Conservation (phyloP, 2,797 vertebrate species). For the Acanthiza pusilla region DNA sequence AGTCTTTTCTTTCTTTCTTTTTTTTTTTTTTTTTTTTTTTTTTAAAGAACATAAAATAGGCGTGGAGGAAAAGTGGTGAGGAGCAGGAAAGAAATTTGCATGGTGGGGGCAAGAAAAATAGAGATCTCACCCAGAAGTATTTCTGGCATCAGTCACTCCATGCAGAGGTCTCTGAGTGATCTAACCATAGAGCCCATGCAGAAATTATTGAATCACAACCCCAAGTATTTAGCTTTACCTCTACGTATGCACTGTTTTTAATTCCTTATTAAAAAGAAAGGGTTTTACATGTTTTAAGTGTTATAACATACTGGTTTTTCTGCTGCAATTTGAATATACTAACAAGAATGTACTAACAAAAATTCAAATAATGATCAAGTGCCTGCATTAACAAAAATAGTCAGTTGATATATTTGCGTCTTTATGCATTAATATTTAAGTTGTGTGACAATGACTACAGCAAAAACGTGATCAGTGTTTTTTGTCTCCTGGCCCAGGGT, state of each 20-base stretch:
- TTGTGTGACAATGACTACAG: not conserved
- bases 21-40: too few species aligned
- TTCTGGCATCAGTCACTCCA: not conserved
- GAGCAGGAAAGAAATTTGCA: not conserved
- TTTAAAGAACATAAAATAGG: not conserved
- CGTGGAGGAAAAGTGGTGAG: not conserved
- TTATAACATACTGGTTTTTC: not conserved
- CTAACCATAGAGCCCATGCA: not conserved
- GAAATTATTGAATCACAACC: not conserved
- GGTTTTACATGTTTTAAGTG: not conserved
- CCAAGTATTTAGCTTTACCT: not conserved
- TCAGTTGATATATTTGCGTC: not conserved
- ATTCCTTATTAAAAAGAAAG: not conserved
- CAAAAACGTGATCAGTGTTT: not conserved
- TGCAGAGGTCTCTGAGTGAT: not conserved
- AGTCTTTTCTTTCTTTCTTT: not conserved
- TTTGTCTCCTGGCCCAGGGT: not conserved
- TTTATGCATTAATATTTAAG: not conserved
- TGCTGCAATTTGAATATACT: not conserved
- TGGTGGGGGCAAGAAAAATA: not conserved
- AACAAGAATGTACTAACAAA: not conserved
- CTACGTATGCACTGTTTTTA: not conserved
- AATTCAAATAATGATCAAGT: not conserved
- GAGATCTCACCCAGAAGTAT: not conserved
- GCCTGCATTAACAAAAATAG: not conserved